Conservation (phyloP, 2,797 vertebrate species). For the Malurus leucopterus region DNA sequence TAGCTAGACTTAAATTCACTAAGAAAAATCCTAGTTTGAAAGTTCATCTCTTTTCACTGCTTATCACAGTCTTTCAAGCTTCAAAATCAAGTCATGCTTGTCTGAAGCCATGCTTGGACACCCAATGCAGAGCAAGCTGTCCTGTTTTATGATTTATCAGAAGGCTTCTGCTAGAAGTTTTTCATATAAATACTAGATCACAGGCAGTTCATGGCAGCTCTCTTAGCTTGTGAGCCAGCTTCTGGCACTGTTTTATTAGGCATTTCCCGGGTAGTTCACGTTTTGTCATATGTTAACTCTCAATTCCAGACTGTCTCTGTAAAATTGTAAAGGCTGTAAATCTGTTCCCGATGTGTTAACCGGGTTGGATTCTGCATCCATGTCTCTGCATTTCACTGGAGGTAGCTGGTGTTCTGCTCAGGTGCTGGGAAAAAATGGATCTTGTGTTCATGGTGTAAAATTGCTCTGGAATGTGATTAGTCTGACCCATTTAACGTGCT, state of each 20-base stretch:
- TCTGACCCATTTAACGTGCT: not conserved
- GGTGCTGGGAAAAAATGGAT: not conserved
- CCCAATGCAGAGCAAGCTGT: not conserved
- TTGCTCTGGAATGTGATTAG: not conserved
- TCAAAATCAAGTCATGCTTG: not conserved
- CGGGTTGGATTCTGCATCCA: not conserved
- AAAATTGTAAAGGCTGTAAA: not conserved
- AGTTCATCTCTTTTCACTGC: not conserved
- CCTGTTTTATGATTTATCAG: not conserved
- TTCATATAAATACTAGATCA: not conserved
- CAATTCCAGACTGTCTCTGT: not conserved
- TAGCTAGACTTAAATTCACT: not conserved
- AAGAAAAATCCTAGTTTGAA: not conserved
- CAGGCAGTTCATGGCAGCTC: not conserved
- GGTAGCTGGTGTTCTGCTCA: not conserved
- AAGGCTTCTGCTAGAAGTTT: not conserved
- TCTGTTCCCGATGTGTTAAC: not conserved
- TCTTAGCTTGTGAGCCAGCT: not conserved
- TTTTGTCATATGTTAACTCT: slow-evolving; percentile 14
- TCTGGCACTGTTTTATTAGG: not conserved
- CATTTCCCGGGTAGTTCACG: not conserved
- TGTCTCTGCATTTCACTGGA: not conserved
- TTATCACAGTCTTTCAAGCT: not conserved
- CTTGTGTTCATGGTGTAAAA: not conserved
- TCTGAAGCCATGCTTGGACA: not conserved